These are phyloP conservation scores for Hybognathus amarus DNA, from an alignment of 2,797 vertebrate genomes.

Conservation along the genomic window DNA sequence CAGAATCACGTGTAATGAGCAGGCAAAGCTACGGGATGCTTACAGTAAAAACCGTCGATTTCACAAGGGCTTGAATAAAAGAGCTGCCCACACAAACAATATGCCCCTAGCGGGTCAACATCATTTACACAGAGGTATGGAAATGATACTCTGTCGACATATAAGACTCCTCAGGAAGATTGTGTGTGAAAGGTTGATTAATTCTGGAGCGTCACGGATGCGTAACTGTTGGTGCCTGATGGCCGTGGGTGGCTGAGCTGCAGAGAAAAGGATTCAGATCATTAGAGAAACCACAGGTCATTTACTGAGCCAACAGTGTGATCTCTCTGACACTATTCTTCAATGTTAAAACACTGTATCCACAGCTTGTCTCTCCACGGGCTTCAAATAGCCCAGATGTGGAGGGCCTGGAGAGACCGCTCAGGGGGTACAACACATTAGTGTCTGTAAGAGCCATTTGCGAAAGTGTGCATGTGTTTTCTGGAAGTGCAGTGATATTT, in stretches of 20 bases:
- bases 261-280: slow-evolving; percentile 69
- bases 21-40: slow-evolving; percentile 19
- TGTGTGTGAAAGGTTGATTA: slow-evolving; percentile 53
- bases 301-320: slow-evolving; percentile 72
- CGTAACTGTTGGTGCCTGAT: slow-evolving; percentile 15
- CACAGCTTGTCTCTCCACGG: slow-evolving; percentile 79
- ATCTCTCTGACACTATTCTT: slow-evolving; percentile 76
- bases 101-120: slow-evolving; percentile 7
- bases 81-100: slow-evolving; percentile 25
- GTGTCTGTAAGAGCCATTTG: slow-evolving; percentile 53
- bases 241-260: slow-evolving; percentile 56
- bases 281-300: slow-evolving; percentile 73
- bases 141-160: slow-evolving; percentile 31
- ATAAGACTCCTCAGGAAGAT: not conserved
- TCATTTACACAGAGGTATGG: slow-evolving; percentile 12
- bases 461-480: slow-evolving; percentile 36
- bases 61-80: not conserved
- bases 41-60: not conserved
- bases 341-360: slow-evolving; percentile 79
- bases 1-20: not conserved
- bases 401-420: slow-evolving; percentile 67
- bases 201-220: slow-evolving; percentile 47
- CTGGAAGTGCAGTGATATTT: slow-evolving; percentile 24
- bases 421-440: slow-evolving; percentile 61
- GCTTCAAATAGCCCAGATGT: slow-evolving; percentile 80